phyloP scores from a whole-genome alignment of 2,113 vertebrate species.

The Candoia aspera region DNA sequence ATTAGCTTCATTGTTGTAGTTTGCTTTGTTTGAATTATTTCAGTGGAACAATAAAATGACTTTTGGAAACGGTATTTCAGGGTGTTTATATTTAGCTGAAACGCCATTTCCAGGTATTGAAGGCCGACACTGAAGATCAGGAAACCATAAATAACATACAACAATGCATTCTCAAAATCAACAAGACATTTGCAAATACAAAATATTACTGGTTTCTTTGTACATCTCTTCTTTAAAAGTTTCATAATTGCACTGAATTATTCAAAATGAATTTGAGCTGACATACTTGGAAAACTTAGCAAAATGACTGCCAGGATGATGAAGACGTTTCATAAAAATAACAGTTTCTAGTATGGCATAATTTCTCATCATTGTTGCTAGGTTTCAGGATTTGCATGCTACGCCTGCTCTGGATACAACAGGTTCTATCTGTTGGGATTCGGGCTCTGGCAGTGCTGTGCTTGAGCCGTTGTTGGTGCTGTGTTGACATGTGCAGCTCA shows the following conservation, averaged over 20 bases:
- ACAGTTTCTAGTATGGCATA: not conserved
- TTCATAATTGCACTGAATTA: conserved; percentile 27
- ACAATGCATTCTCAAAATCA: conserved; percentile 1
- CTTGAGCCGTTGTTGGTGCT: not conserved
- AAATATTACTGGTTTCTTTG: conserved; percentile 16
- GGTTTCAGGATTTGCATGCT: not conserved
- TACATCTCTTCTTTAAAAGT: conserved; percentile 1
- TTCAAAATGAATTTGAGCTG: conserved; percentile 9
- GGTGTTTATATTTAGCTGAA: conserved; percentile 16
- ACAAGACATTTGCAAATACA: conserved; percentile 2
- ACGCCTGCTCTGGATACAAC: not conserved
- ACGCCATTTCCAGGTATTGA: not conserved
- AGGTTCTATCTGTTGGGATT: not conserved
- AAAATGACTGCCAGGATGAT: conserved; percentile 14
- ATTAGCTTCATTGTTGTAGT: conserved; percentile 8
- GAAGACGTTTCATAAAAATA: conserved; percentile 31
- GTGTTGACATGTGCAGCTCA: not conserved
- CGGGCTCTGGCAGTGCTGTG: not conserved
- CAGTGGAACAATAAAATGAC: not conserved
- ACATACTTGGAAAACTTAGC: conserved; percentile 16
- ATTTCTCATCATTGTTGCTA: not conserved
- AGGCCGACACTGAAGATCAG: not conserved
- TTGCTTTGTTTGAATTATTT: conserved; percentile 10
- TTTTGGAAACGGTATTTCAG: not conserved
- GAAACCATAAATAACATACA: conserved; percentile 27